Conservation (phyloP, 2,888 invertebrate species). For the Marronus borbonicus region DNA sequence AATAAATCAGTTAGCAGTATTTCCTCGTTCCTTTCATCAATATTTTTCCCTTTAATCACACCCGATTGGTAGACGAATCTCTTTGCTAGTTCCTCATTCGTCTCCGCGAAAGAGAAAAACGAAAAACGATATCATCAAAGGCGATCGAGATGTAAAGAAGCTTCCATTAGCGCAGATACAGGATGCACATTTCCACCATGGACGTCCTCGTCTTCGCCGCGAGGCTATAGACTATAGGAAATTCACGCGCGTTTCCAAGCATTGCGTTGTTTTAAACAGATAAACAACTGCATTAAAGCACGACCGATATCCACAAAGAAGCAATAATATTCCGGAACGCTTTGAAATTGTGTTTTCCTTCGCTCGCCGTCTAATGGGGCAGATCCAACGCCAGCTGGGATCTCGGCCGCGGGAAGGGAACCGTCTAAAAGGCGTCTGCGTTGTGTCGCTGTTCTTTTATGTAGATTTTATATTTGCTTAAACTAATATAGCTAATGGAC, state of each 20-base stretch:
- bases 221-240: neutral
- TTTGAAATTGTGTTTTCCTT: slow-evolving; percentile 16
- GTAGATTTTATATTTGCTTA: slow-evolving; percentile 55
- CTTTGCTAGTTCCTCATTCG: no score
- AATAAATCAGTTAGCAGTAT: no score
- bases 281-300: slow-evolving; percentile 51
- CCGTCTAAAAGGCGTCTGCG: slow-evolving; percentile 15
- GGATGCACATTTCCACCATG: neutral
- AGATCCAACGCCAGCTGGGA: neutral
- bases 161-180: slow-evolving; percentile 3
- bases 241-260: slow-evolving; percentile 32
- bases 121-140: neutral
- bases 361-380: slow-evolving; percentile 2
- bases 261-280: slow-evolving; percentile 50
- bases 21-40: no score
- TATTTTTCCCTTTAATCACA: no score
- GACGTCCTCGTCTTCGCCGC: neutral
- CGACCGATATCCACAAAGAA: slow-evolving; percentile 43
- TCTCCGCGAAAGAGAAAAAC: no score
- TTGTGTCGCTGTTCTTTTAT: slow-evolving; percentile 41
- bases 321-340: slow-evolving; percentile 28
- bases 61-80: no score
- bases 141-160: neutral
- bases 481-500: slow-evolving; percentile 61
- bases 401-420: neutral